These are phyloP conservation scores for Apamea crenata DNA, from an alignment of 2,888 invertebrate species.

Conservation along the genomic window DNA sequence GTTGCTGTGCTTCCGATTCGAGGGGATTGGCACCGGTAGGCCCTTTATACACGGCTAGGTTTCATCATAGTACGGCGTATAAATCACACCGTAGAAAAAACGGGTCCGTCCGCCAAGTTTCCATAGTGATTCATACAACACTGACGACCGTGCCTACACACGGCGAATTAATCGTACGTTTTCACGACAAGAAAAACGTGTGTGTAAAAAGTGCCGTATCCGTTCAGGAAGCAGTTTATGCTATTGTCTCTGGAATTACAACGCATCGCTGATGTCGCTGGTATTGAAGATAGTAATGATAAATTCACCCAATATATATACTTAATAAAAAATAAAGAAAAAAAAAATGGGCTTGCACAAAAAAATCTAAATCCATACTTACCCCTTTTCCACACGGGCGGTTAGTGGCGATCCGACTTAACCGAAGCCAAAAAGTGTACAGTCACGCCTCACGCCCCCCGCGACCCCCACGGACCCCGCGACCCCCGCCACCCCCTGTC, in stretches of 20 bases:
- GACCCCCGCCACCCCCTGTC: slow-evolving; percentile 66
- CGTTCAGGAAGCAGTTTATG: not conserved
- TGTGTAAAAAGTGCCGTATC: not conserved
- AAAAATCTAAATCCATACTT: slow-evolving; percentile 62
- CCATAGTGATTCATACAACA: too few species aligned
- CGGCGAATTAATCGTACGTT: too few species aligned
- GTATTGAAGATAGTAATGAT: not conserved
- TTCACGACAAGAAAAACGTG: too few species aligned
- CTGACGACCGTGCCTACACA: too few species aligned
- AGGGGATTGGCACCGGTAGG: not conserved
- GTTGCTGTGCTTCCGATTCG: not conserved
- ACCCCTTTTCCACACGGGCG: slow-evolving; percentile 53
- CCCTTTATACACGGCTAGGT: too few species aligned
- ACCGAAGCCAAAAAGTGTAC: slow-evolving; percentile 90
- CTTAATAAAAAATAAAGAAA: too few species aligned
- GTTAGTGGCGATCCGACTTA: slow-evolving; percentile 88
- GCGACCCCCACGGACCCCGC: slow-evolving; percentile 57
- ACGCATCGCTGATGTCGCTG: not conserved
- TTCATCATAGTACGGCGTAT: too few species aligned
- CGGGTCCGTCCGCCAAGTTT: too few species aligned
- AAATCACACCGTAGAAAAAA: too few species aligned
- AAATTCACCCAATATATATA: too few species aligned
- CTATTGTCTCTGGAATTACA: not conserved
- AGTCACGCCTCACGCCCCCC: slow-evolving; percentile 85
- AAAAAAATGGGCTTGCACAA: not conserved